Percentiles rank a stretch among this genome's conserved stretches.
Conservation (phyloP, 2,797 vertebrate genomes). For the Sciurus carolinensis region DNA sequence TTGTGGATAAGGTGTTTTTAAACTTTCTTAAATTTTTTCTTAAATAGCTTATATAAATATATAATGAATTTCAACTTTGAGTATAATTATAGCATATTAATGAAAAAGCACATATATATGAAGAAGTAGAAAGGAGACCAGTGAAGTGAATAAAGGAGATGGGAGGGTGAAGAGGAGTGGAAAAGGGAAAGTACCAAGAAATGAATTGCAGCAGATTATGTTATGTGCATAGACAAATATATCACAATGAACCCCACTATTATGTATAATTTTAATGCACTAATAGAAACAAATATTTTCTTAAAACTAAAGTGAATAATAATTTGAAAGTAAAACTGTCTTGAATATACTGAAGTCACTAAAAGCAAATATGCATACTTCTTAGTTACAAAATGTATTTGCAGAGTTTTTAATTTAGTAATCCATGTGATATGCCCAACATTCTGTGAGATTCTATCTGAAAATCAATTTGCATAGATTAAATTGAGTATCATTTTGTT, state of each 20-base stretch:
- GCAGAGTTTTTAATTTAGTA: not conserved
- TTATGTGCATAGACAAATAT: not conserved
- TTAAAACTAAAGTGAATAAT: not conserved
- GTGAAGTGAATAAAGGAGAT: no score
- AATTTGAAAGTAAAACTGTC: not conserved
- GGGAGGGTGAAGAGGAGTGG: no score
- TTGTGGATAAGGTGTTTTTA: not conserved
- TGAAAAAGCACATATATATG: not conserved
- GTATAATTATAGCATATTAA: not conserved
- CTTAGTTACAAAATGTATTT: not conserved
- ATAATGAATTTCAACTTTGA: no score
- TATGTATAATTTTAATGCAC: no score
- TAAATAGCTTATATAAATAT: no score
- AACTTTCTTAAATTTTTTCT: not conserved
- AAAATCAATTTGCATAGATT: not conserved
- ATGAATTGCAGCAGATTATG: no score
- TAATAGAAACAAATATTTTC: no score
- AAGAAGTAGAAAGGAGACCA: no score
- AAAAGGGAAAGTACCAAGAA: no score
- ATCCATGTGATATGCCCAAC: not conserved
- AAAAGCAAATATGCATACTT: slow-evolving; percentile 34
- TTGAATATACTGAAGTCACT: slow-evolving; percentile 30
- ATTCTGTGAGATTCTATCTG: not conserved
- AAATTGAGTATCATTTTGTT: not conserved
- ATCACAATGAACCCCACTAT: no score